Evolutionary conservation across 2,797 vertebrate species (phyloP).

Genomic region (Dermochelys coriacea): DNA sequence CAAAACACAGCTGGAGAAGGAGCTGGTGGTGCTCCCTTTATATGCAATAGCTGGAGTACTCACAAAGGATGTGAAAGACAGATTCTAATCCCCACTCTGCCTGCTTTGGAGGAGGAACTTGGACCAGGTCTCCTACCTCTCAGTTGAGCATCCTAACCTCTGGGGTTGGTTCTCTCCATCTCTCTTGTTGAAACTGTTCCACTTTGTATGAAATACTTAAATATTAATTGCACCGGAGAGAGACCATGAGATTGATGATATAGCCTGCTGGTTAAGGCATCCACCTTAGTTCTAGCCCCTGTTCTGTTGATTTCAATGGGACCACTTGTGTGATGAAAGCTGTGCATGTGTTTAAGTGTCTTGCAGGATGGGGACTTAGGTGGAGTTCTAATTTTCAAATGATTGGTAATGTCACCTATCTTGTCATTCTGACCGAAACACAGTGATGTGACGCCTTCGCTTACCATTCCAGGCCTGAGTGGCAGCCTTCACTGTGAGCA

Average conservation of each 20-base stretch:
- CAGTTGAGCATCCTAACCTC: not conserved
- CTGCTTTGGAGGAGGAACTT: not conserved
- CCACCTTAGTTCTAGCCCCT: not conserved
- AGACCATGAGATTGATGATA: not conserved
- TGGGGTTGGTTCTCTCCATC: not conserved
- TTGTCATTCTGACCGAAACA: not conserved
- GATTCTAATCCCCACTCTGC: not conserved
- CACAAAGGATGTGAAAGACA: not conserved
- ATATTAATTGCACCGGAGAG: not conserved
- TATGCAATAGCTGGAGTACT: not conserved
- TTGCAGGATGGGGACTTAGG: not conserved
- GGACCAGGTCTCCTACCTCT: not conserved
- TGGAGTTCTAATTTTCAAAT: not conserved
- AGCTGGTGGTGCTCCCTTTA: not conserved
- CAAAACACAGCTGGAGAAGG: not conserved
- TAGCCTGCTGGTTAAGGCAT: too few relatives aligned
- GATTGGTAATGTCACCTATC: not conserved
- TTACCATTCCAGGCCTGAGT: conserved; percentile 77
- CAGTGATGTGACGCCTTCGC: not conserved
- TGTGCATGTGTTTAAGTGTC: not conserved
- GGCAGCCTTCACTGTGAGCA: conserved; percentile 63
- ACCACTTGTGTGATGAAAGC: not conserved
- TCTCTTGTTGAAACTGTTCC: not conserved
- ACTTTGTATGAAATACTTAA: not conserved
- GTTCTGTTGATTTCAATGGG: not conserved